phyloP scores from a whole-genome alignment of 2,797 vertebrate species.

The Basileuterus tristriatus region DNA sequence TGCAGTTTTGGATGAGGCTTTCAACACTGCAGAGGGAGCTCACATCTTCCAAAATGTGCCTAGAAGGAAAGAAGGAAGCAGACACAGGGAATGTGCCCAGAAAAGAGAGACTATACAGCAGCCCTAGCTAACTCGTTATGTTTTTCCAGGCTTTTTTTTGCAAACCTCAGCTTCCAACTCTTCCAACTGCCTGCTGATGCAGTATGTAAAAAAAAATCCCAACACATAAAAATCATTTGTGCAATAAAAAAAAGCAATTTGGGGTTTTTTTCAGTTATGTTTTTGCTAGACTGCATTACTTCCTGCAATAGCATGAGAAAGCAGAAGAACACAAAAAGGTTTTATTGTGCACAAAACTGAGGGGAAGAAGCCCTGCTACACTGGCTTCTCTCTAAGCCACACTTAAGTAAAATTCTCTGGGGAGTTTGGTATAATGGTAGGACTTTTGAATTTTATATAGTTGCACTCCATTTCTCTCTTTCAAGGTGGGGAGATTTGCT shows the following conservation, averaged over 20 bases:
- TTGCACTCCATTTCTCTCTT: not conserved
- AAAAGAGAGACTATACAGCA: accelerated
- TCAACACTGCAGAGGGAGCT: not conserved
- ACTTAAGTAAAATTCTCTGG: not conserved
- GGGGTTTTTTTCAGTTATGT: not conserved
- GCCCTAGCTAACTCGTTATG: not conserved
- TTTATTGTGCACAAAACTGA: not conserved
- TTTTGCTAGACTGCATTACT: not conserved
- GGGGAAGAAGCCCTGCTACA: not conserved
- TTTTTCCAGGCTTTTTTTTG: not conserved
- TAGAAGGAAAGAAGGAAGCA: not conserved
- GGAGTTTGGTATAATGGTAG: not conserved
- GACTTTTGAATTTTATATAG: not conserved
- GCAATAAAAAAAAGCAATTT: not conserved
- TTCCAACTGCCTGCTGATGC: not conserved
- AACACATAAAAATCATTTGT: not conserved
- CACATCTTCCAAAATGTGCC: not conserved
- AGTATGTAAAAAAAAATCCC: not conserved
- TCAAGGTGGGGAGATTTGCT: not conserved
- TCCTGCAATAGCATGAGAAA: not conserved
- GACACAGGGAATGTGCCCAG: too few relatives aligned
- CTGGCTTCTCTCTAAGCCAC: not conserved
- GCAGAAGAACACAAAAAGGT: not conserved
- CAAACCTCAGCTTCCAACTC: not conserved
- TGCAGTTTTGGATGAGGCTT: not conserved